These are phyloP conservation scores for Orthosia incerta DNA, from an alignment of 2,888 invertebrate genomes.

Conservation along the genomic window DNA sequence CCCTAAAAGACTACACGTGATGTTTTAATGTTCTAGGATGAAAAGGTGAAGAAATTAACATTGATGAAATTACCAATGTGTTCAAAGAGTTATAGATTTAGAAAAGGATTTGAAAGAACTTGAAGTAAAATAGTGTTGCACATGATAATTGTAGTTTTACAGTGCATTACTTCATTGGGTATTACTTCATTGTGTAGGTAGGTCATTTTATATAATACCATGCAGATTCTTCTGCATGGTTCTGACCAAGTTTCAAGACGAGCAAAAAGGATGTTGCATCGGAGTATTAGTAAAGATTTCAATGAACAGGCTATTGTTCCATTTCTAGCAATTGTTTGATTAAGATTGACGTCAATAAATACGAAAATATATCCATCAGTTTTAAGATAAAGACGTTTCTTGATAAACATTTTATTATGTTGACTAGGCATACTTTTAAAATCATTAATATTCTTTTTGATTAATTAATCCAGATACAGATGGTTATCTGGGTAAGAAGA, in stretches of 20 bases:
- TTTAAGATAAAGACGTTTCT: conserved; percentile 14
- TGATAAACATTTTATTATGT: conserved; percentile 16
- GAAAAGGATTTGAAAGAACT: background rate
- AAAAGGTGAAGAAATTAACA: background rate
- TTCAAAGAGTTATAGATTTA: background rate
- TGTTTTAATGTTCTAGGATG: too few species aligned
- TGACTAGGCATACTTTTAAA: background rate
- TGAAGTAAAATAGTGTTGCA: background rate
- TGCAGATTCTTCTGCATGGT: too few species aligned
- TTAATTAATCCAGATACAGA: background rate
- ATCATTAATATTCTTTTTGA: background rate
- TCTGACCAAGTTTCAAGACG: background rate
- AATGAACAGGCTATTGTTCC: conserved; percentile 9
- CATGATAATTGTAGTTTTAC: background rate
- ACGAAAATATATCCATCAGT: conserved; percentile 11
- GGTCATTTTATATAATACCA: background rate
- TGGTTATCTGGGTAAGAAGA: background rate
- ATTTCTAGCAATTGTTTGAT: background rate
- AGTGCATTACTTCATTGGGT: background rate
- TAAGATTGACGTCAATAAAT: conserved; percentile 23
- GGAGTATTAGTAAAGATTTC: background rate
- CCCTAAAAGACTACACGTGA: background rate
- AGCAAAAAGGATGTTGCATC: background rate
- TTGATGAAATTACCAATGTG: background rate
- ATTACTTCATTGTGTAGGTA: background rate